These are phyloP conservation scores for Takifugu bimaculatus DNA, from an alignment of 2,113 vertebrate species.

Conservation along the genomic window DNA sequence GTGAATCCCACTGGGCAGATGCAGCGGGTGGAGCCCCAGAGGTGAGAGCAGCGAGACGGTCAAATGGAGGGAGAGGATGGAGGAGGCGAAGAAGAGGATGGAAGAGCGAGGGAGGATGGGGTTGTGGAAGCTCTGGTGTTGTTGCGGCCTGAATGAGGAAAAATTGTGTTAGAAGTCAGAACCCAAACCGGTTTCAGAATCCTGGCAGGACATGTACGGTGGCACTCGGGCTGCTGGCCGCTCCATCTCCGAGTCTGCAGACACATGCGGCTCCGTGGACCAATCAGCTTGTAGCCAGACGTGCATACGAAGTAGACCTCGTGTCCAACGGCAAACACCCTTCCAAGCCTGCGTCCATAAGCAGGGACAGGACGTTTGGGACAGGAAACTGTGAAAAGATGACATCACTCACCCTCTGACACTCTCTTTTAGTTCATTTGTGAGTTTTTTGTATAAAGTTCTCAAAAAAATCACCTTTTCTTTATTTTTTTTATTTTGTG, in stretches of 20 bases:
- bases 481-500: too few species aligned
- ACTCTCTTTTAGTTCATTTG: background rate
- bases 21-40: slow-evolving; percentile 75
- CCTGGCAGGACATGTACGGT: slow-evolving; percentile 52
- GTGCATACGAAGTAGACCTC: slow-evolving; percentile 82
- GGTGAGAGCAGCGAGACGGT: slow-evolving; percentile 78
- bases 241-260: slow-evolving; percentile 79
- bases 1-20: slow-evolving; percentile 81
- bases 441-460: too few species aligned
- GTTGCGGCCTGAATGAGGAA: slow-evolving; percentile 52
- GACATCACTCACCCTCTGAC: slow-evolving; percentile 12
- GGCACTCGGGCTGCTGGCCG: slow-evolving; percentile 77
- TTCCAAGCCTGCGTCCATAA: slow-evolving; percentile 77
- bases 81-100: slow-evolving; percentile 5
- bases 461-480: too few species aligned
- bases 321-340: slow-evolving; percentile 67
- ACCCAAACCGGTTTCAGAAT: background rate
- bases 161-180: background rate
- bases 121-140: slow-evolving; percentile 18
- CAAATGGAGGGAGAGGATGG: slow-evolving; percentile 58
- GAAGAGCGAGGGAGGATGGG: slow-evolving; percentile 20
- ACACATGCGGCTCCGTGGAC: slow-evolving; percentile 75
- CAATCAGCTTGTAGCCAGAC: slow-evolving; percentile 73
- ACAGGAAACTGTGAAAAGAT: slow-evolving; percentile 68
- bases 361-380: slow-evolving; percentile 60